A percentile compares a stretch with the other conserved stretches of the same genome.
These are phyloP conservation scores for Mylabris phalerata DNA, from an alignment of 1,140 invertebrate species.

Conservation along the genomic window DNA sequence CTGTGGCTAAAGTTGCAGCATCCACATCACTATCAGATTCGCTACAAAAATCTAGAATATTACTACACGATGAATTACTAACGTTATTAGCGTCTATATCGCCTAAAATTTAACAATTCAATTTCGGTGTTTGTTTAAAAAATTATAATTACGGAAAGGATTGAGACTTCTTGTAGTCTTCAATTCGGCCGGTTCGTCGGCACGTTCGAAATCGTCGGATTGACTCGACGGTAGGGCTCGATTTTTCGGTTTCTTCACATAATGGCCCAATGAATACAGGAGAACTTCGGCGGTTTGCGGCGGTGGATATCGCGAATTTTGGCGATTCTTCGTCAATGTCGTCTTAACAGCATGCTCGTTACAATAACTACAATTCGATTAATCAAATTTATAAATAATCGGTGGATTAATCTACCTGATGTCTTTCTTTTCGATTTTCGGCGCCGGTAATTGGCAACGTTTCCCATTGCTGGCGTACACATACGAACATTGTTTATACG, in stretches of 20 bases:
- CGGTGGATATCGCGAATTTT: constrained; percentile 48
- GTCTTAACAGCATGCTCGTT: constrained; percentile 55
- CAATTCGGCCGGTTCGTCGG: constrained; percentile 29
- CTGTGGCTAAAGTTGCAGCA: constrained; percentile 54
- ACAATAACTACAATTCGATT: constrained; percentile 51
- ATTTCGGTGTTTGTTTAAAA: background rate
- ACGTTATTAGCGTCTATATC: constrained; percentile 53
- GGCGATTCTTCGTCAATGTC: constrained; percentile 50
- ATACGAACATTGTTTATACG: constrained; percentile 71
- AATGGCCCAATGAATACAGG: constrained; percentile 49
- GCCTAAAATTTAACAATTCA: constrained; percentile 39
- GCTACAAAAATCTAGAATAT: constrained; percentile 61
- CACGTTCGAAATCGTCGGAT: constrained; percentile 34
- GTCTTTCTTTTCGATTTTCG: constrained; percentile 53
- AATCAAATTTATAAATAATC: background rate
- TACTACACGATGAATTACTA: constrained; percentile 47
- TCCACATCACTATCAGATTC: constrained; percentile 69
- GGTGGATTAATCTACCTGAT: constrained; percentile 7
- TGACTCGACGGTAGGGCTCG: constrained; percentile 19
- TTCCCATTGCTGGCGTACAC: constrained; percentile 62
- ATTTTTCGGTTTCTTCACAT: constrained; percentile 41
- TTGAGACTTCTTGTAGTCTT: constrained; percentile 40
- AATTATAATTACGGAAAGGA: constrained; percentile 48
- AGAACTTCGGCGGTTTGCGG: constrained; percentile 56
- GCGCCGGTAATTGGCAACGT: constrained; percentile 66